These are phyloP conservation scores for Okapia johnstoni DNA, from an alignment of 2,113 vertebrate species.

Conservation along the genomic window DNA sequence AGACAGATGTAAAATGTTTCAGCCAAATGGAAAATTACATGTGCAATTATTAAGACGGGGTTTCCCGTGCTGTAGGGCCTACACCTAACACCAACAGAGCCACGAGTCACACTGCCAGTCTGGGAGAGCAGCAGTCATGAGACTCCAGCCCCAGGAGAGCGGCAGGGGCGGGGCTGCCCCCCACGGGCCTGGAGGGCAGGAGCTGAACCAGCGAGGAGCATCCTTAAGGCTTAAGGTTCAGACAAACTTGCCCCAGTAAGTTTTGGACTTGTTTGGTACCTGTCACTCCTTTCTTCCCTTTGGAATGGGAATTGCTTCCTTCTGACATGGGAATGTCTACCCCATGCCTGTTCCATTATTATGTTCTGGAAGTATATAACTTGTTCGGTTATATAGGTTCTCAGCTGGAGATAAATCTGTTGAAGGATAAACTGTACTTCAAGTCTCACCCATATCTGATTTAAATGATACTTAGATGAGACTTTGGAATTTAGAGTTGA, in stretches of 20 bases:
- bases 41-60: not conserved
- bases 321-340: not conserved
- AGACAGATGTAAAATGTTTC: constrained; percentile 81
- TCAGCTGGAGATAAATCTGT: not conserved
- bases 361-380: not conserved
- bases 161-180: not conserved
- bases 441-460: not conserved
- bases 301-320: not conserved
- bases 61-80: not conserved
- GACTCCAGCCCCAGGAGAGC: not conserved
- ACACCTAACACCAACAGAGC: not conserved
- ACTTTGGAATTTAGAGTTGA: not conserved
- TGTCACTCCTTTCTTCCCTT: not conserved
- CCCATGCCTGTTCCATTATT: not conserved
- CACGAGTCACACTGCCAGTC: not conserved
- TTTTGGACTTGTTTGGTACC: not conserved
- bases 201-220: not conserved
- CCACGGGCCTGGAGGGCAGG: not conserved
- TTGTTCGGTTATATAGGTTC: not conserved
- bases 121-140: not conserved
- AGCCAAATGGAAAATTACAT: constrained; percentile 72
- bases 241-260: not conserved
- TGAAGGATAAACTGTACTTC: not conserved
- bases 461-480: not conserved
- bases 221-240: not conserved